Evolutionary conservation across 2,888 invertebrate genomes (phyloP).

Genomic region (Pachymerium ferrugineum): DNA sequence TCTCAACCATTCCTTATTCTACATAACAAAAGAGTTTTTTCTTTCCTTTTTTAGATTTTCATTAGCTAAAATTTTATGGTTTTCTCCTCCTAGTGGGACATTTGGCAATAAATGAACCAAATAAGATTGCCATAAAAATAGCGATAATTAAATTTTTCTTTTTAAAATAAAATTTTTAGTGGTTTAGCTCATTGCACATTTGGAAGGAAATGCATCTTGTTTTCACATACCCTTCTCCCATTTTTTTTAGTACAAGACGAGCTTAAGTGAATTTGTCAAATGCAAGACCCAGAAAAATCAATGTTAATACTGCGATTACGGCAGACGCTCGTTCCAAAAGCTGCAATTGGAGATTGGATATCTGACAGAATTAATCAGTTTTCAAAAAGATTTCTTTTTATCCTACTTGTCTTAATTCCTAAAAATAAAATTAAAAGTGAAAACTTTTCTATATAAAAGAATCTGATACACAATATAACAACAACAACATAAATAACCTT

Average conservation of each 20-base stretch:
- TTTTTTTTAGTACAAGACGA: neutral
- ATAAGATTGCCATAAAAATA: neutral
- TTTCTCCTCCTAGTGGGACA: neutral
- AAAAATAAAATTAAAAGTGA: neutral
- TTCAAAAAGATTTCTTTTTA: neutral
- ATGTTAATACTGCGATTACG: neutral
- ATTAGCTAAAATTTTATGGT: neutral
- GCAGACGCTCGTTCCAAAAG: neutral
- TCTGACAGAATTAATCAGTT: too few relatives aligned
- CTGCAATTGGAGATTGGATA: too few relatives aligned
- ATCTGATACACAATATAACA: too few relatives aligned
- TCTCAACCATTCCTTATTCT: neutral
- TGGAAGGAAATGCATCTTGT: neutral
- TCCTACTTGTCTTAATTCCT: too few relatives aligned
- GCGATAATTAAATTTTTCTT: constrained; percentile 1
- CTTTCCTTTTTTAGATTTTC: too few relatives aligned
- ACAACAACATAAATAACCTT: too few relatives aligned
- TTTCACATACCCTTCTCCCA: neutral
- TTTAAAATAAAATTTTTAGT: constrained; percentile 2
- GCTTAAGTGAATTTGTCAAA: constrained; percentile 23
- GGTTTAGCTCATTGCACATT: neutral
- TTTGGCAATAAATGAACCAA: too few relatives aligned
- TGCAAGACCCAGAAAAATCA: neutral
- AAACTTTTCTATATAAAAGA: too few relatives aligned
- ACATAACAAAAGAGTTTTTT: constrained; percentile 16